These are phyloP conservation scores for Spilogale gracilis DNA, from an alignment of 2,113 vertebrate genomes.

Conservation along the genomic window DNA sequence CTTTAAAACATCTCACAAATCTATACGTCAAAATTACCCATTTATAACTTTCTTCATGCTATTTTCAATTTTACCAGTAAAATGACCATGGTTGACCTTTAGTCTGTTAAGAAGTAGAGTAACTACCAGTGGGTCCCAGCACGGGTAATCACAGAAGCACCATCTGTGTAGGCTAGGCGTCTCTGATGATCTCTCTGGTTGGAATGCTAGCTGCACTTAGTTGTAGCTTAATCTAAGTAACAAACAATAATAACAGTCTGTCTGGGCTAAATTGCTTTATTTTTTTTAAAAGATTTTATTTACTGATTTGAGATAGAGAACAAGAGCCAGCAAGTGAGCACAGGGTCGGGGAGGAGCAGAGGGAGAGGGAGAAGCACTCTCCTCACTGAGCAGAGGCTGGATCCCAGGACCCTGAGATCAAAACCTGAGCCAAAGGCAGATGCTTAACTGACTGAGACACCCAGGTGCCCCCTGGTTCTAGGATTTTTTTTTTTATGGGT, in stretches of 20 bases:
- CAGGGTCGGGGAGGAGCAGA: not conserved
- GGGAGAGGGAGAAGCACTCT: not conserved
- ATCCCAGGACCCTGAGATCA: not conserved
- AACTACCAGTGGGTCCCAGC: not conserved
- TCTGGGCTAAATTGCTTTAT: not conserved
- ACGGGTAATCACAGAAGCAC: not conserved
- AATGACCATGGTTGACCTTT: not conserved
- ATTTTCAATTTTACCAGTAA: not conserved
- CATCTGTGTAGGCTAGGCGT: not conserved
- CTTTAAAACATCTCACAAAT: not conserved
- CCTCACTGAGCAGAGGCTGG: not conserved
- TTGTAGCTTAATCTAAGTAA: not conserved
- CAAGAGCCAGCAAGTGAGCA: not conserved
- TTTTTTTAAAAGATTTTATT: not conserved
- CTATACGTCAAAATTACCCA: not conserved
- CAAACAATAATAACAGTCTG: not conserved
- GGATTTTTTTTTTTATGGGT: too few species aligned
- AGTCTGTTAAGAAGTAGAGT: not conserved
- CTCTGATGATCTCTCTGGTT: not conserved
- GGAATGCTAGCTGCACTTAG: not conserved
- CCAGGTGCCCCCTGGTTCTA: too few species aligned
- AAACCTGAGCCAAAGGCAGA: not conserved
- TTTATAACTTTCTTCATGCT: not conserved
- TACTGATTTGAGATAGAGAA: not conserved
- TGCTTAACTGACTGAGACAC: not conserved